A percentile compares a stretch with the other conserved stretches of the same genome.
phyloP scores from a whole-genome alignment of 2,797 vertebrate species.

The Crax fasciolata region DNA sequence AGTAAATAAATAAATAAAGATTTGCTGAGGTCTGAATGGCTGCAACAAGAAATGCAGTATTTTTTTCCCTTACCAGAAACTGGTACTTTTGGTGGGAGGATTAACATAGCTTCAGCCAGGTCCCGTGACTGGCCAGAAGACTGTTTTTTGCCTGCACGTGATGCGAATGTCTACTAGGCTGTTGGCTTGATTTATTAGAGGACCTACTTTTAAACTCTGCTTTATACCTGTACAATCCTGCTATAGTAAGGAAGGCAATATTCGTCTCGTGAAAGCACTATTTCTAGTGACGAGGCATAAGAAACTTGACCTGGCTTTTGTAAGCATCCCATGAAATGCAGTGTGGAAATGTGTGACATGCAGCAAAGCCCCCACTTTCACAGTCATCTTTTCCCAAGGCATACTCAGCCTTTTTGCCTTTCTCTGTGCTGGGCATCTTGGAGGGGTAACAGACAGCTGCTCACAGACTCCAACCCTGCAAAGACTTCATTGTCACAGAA shows the following conservation, averaged over 20 bases:
- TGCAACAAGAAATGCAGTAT: neutral
- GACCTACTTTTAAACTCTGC: neutral
- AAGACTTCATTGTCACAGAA: neutral
- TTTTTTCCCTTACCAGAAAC: neutral
- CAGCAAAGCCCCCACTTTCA: neutral
- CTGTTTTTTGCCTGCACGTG: neutral
- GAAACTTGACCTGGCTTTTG: neutral
- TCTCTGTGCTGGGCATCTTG: neutral
- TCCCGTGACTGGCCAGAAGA: neutral
- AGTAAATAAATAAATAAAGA: neutral
- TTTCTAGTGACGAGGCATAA: neutral
- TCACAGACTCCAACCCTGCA: neutral
- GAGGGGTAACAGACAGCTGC: neutral
- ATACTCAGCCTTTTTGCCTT: neutral
- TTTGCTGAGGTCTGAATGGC: neutral
- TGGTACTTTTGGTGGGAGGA: neutral
- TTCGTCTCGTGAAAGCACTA: neutral
- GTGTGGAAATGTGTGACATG: neutral
- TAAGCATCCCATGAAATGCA: neutral
- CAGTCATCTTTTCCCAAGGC: neutral
- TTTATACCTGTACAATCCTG: neutral
- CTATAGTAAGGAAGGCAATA: neutral
- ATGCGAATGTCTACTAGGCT: neutral
- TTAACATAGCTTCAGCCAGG: neutral
- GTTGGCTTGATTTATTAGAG: neutral